Base-by-base conservation (phyloP, 2,888 invertebrate genomes). In the Dolichopus griseipennis region DNA sequence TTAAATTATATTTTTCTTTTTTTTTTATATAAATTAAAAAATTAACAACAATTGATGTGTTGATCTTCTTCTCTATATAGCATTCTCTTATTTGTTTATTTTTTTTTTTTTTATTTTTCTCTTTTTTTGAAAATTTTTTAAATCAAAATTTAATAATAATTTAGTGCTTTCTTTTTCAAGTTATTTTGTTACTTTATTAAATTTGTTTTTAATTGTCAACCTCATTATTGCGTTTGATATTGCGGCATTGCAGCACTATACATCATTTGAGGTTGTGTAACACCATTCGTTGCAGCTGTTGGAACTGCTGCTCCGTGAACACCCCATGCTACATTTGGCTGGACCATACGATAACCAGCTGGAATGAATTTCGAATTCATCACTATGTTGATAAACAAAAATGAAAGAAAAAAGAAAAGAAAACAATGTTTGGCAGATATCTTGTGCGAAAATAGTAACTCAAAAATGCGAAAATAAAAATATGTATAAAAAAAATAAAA, bases 151-250 rank as follows among this genome's bases (percentile, higher is more conserved):
- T 52, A 52, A 52, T 52, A 52, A 52, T 52, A 52, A 52, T 52
- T 52, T 52, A 52, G 18, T 52, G 52, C 52, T 52, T 52, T 43
- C 9, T 15, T 12, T 12, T 52, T 9, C n/a, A 27, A 27, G 27
- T 27, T 27, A 4, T 27, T 37, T n/a, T 61, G 20, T 22, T 63
- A 63, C 27, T 63, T 63, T 63, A 62, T 22, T 61, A 20, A 61
- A 20, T 61, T 63, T 63, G 12, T 22, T 62, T 63, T 63, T 33
- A 18, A 27, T 20, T 18, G 4, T 63, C 77, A 75, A 74, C 73
- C 73, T 78, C 72, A 76, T 73, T 74, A 92, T 90, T 93, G 92
- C 82, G 91, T 88, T 78, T 90, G 92, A 84, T 92, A 93, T 84
- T 92, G 90, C 79, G 90, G 90, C 85, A 92, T 89, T 80, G 89